Evolutionary conservation across 2,797 vertebrate species (phyloP), one percentile per base, ranked within the genome.

Genomic region (Falco novaeseelandiae): DNA sequence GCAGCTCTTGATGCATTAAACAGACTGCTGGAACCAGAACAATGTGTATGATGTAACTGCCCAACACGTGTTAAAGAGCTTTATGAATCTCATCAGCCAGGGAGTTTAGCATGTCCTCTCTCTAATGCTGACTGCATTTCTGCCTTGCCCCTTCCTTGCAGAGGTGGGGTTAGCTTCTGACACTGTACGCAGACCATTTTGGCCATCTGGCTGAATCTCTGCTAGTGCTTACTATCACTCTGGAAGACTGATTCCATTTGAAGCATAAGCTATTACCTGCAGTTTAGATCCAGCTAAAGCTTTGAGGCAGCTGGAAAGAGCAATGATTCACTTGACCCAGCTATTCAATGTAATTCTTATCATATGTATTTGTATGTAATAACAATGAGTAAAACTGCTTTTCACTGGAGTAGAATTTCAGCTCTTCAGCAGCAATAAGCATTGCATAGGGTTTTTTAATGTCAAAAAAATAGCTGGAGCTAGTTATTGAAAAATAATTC

Each of bases 1-100:
- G 32, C 58, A 87, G 54, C 77, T 62, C 86, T 23, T 81, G 84
- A 95, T 91, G 89, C 17, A 1, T 78, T 81, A 46, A 95, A 62
- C 83, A 97, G 71, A 20, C 87, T 54, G 54, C 73, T 80, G 72
- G 83, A 83, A 69, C 12, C 62, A 62, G 84, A 88, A 46, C 1
- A 1, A 6, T 8, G 40, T 13, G 48, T 16, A 27, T 95, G 87
- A 91, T 55, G 57, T 88, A 92, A 94, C 58, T 54, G 71, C 59
- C 67, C 77, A 55, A 48, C 63, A 55, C 0, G 7, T 51, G 62
- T 20, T 65, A 18, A 55, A 65, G 72, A 72, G 49, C 46, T 61
- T 84, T 93, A 93, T 42, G 84, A 76, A 72, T 88, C 87, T 79
- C 94, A 62, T 93, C 76, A 94, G 76, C 22, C 65, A 58, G 34